A percentile compares a stretch with the other conserved stretches of the same genome.
These are phyloP conservation scores for Zaprionus vittiger DNA, from an alignment of 1,140 invertebrate species.

Conservation along the genomic window DNA sequence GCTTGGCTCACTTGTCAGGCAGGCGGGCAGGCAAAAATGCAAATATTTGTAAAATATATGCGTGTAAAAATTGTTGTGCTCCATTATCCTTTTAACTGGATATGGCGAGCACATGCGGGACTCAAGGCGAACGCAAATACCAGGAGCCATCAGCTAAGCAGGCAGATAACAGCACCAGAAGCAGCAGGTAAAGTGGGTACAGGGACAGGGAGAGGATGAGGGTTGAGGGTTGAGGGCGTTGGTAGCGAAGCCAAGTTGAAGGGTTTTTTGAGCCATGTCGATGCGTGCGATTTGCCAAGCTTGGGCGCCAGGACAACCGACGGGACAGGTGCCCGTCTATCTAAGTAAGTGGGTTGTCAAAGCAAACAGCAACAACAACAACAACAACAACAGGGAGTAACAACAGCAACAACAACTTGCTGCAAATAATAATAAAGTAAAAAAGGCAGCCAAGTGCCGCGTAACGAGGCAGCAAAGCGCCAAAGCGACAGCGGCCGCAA, in stretches of 20 bases:
- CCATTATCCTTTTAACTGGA: constrained; percentile 82
- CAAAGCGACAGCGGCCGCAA: constrained; percentile 48
- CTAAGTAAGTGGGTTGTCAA: constrained; percentile 76
- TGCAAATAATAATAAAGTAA: constrained; percentile 74
- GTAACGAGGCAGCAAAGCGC: constrained; percentile 41
- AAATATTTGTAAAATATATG: constrained; percentile 83
- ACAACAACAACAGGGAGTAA: constrained; percentile 12
- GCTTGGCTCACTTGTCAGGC: constrained; percentile 62
- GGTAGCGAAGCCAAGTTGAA: constrained; percentile 30
- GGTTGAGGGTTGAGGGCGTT: neutral
- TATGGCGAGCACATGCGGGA: constrained; percentile 65
- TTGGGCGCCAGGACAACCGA: constrained; percentile 23
- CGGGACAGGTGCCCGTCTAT: constrained; percentile 56
- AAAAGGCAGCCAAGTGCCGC: constrained; percentile 47
- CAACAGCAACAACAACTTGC: constrained; percentile 18
- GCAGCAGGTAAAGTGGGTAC: neutral
- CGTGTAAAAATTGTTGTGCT: constrained; percentile 82
- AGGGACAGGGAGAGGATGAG: neutral
- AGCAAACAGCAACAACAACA: constrained; percentile 67
- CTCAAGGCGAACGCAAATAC: constrained; percentile 60
- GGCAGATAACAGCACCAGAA: constrained; percentile 61
- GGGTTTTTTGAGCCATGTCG: constrained; percentile 39
- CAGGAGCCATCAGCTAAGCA: constrained; percentile 73
- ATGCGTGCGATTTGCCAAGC: constrained; percentile 47
- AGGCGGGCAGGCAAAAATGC: constrained; percentile 67